A percentile compares a stretch with the other conserved stretches of the same genome.
Conservation (phyloP, 2,888 invertebrate genomes). For the Sinelater perroti region DNA sequence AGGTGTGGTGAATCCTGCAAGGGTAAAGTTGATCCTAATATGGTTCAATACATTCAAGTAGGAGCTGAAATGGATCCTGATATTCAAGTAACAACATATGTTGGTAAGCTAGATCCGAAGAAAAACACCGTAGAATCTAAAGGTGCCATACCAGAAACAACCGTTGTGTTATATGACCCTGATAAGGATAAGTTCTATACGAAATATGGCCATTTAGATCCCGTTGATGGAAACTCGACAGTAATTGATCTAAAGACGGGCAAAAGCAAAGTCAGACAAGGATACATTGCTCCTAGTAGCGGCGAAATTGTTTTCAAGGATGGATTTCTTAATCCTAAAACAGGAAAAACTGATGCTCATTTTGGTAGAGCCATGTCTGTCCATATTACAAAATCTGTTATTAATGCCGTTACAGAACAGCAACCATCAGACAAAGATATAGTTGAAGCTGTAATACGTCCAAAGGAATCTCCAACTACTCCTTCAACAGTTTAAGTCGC, state of each 20-base stretch:
- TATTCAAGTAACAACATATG: conserved; percentile 74
- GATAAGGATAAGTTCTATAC: conserved; percentile 77
- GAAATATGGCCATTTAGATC: conserved; percentile 76
- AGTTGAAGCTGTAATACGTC: conserved; percentile 1
- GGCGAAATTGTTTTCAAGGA: conserved; percentile 74
- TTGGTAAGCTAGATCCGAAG: conserved; percentile 75
- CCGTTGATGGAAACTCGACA: conserved; percentile 73
- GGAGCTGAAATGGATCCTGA: conserved; percentile 74
- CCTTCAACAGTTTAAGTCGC: conserved; percentile 23
- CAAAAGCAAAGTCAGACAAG: conserved; percentile 68
- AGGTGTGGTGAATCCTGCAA: conserved; percentile 67
- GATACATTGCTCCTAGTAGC: conserved; percentile 73
- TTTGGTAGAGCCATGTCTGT: conserved; percentile 57
- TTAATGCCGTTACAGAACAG: conserved; percentile 60
- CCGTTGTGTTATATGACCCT: conserved; percentile 74
- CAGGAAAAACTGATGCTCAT: conserved; percentile 68
- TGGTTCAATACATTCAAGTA: conserved; percentile 72
- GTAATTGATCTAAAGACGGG: conserved; percentile 67
- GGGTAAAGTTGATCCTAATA: conserved; percentile 68
- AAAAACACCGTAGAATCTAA: conserved; percentile 76
- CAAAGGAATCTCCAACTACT: conserved; percentile 17
- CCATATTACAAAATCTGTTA: conserved; percentile 60
- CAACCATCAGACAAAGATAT: conserved; percentile 56
- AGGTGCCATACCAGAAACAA: conserved; percentile 72
- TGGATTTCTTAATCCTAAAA: conserved; percentile 78